Conservation (phyloP, 2,113 vertebrate species). For the Phoenicopterus ruber region DNA sequence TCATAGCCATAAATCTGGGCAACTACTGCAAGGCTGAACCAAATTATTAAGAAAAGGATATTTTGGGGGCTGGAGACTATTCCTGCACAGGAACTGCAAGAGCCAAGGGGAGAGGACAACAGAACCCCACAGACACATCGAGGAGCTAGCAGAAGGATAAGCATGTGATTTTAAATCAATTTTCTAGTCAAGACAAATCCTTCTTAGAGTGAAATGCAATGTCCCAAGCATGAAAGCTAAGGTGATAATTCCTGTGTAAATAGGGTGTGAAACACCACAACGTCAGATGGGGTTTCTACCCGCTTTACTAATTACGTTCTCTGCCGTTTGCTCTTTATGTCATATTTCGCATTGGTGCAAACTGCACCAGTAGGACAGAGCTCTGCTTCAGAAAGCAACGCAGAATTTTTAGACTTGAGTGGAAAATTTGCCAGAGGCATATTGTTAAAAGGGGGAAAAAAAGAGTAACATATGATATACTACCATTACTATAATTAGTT, state of each 20-base stretch:
- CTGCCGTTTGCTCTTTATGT: neutral
- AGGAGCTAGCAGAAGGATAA: neutral
- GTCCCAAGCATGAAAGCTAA: neutral
- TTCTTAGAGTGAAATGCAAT: constrained; percentile 15
- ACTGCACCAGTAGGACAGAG: neutral
- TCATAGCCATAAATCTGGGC: neutral
- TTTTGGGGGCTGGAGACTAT: neutral
- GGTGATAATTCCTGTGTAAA: constrained; percentile 17
- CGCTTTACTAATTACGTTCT: constrained; percentile 13
- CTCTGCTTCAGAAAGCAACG: neutral
- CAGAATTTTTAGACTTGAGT: neutral
- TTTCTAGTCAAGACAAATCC: constrained; percentile 39
- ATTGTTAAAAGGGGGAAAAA: neutral
- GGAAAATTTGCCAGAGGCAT: constrained; percentile 31
- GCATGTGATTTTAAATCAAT: constrained; percentile 40
- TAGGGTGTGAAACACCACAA: constrained; percentile 24
- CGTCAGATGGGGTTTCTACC: constrained; percentile 23
- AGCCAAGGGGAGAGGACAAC: neutral
- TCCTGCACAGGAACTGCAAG: neutral
- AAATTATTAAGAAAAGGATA: neutral
- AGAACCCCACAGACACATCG: neutral
- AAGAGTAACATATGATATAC: neutral
- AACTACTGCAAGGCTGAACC: neutral
- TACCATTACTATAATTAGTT: neutral
- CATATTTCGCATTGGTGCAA: neutral